phyloP scores from a whole-genome alignment of 2,888 invertebrate genomes.

The Lasioglossum morio region DNA sequence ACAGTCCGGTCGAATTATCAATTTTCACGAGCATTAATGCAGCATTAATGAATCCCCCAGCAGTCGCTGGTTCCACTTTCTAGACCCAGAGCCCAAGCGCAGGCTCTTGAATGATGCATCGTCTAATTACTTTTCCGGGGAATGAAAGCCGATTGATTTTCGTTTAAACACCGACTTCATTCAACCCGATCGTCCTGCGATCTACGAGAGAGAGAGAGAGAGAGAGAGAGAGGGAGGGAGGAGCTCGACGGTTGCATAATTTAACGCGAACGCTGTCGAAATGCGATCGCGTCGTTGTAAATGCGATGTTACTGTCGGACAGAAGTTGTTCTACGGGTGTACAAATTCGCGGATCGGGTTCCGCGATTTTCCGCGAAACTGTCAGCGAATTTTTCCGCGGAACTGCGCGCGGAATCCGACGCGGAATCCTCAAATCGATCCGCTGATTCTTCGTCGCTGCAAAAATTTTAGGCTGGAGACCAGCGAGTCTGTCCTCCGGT shows the following conservation, averaged over 20 bases:
- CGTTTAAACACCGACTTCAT: constrained; percentile 33
- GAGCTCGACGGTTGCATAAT: constrained; percentile 45
- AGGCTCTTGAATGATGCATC: constrained; percentile 27
- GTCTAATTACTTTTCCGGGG: constrained; percentile 43
- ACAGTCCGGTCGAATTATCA: constrained; percentile 5
- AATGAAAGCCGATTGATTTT: constrained; percentile 43
- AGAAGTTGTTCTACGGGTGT: constrained; percentile 61
- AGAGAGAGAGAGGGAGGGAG: not conserved
- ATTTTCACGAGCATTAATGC: constrained; percentile 1
- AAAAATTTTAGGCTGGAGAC: constrained; percentile 12
- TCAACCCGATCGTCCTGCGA: not conserved
- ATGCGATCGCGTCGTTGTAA: constrained; percentile 61
- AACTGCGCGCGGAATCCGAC: constrained; percentile 36
- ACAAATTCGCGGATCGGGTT: constrained; percentile 59
- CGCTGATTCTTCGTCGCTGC: not conserved
- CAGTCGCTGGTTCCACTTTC: not conserved
- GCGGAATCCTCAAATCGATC: not conserved
- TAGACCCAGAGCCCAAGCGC: not conserved
- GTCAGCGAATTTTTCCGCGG: constrained; percentile 49
- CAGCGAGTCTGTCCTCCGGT: not conserved
- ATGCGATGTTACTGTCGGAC: constrained; percentile 60
- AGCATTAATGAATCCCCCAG: constrained; percentile 11
- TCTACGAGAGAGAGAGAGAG: not conserved
- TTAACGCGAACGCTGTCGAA: constrained; percentile 53
- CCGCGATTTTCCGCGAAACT: constrained; percentile 63